Evolutionary conservation across 2,113 vertebrate genomes (phyloP).

Genomic region (Psilopsiagon aurifrons): DNA sequence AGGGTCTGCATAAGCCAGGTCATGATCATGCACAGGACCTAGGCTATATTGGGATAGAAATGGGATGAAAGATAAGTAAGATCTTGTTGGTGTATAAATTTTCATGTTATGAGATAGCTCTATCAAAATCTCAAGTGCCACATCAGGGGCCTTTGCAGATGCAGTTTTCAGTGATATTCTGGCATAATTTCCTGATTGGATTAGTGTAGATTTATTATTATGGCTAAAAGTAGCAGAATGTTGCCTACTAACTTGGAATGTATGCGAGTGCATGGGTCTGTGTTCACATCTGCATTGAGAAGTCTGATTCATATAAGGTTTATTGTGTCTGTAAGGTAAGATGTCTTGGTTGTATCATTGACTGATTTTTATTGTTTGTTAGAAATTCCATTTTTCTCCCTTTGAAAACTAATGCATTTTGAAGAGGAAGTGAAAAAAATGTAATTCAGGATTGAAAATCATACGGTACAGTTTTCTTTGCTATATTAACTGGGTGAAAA

Average conservation of each 20-base stretch:
- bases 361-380: not conserved
- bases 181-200: not conserved
- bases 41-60: not conserved
- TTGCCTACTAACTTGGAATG: not conserved
- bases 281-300: not conserved
- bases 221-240: not conserved
- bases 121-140: not conserved
- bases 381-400: not conserved
- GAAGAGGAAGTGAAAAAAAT: not conserved
- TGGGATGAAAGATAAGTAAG: not conserved
- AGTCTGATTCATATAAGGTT: not conserved
- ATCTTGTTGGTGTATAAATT: not conserved
- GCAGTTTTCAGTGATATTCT: not conserved
- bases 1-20: not conserved
- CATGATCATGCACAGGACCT: fast-evolving
- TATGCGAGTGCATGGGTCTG: fast-evolving
- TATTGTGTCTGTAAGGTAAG: not conserved
- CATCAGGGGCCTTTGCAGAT: not conserved
- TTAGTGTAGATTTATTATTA: not conserved
- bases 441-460: not conserved
- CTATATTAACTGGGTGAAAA: not conserved
- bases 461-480: not conserved
- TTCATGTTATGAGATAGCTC: not conserved
- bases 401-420: not conserved
- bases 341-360: not conserved